These are phyloP conservation scores for Promerops cafer DNA, from an alignment of 2,113 vertebrate species.

Conservation along the genomic window DNA sequence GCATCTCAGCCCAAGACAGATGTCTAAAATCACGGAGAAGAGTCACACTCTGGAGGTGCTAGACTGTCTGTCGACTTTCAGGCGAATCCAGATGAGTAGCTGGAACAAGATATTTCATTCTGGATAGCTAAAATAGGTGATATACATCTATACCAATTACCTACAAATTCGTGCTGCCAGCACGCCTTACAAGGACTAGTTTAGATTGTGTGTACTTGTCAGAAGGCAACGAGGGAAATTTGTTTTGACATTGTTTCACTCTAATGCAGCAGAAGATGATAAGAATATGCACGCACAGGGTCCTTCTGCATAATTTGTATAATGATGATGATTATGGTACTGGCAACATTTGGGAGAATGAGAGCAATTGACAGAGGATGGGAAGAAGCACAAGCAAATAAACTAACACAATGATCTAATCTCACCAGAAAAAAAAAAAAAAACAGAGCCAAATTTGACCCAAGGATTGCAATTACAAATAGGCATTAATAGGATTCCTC, in stretches of 20 bases:
- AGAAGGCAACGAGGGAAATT: conserved; percentile 1
- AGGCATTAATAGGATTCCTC: conserved; percentile 40
- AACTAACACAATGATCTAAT: not conserved
- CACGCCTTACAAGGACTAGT: not conserved
- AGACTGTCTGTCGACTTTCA: not conserved
- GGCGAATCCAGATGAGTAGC: not conserved
- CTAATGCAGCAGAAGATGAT: conserved; percentile 14
- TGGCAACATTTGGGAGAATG: conserved; percentile 19
- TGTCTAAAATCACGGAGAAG: not conserved
- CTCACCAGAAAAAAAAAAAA: conserved; percentile 20
- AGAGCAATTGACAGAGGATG: conserved; percentile 12
- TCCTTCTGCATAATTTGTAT: conserved; percentile 4
- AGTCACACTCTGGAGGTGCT: not conserved
- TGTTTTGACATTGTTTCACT: conserved; percentile 30
- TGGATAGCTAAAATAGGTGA: not conserved
- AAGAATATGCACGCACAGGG: conserved; percentile 12
- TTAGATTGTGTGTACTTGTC: not conserved
- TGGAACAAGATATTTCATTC: not conserved
- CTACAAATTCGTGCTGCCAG: not conserved
- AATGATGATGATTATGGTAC: conserved; percentile 32
- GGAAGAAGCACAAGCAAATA: conserved; percentile 17
- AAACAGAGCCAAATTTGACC: conserved; percentile 3
- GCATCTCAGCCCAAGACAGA: not conserved
- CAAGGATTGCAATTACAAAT: conserved; percentile 35
- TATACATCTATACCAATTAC: not conserved